Conservation (phyloP, 2,888 invertebrate genomes). For the Euzophera pinguis region DNA sequence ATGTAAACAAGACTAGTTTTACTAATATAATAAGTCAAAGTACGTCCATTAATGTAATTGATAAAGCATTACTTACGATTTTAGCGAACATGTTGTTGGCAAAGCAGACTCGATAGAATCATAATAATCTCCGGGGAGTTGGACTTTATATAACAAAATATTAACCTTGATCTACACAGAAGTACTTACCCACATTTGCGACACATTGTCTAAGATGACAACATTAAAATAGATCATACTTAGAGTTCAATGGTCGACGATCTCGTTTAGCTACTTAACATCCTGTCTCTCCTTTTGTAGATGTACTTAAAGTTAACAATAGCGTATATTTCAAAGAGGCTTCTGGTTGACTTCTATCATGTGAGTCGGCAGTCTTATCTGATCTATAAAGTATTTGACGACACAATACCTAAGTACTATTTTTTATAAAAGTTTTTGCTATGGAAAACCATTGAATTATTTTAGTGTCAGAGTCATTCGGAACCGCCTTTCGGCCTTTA, state of each 20-base stretch:
- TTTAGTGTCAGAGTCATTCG: too few species aligned
- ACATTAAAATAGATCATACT: constrained; percentile 21
- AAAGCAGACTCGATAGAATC: constrained; percentile 36
- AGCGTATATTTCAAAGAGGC: background rate
- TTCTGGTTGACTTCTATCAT: background rate
- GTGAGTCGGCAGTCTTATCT: background rate
- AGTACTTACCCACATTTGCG: constrained; percentile 21
- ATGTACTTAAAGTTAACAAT: background rate
- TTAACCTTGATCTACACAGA: constrained; percentile 54
- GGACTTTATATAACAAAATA: constrained; percentile 49
- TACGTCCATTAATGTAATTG: too few species aligned
- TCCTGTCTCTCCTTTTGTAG: constrained; percentile 42
- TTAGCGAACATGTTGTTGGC: constrained; percentile 58
- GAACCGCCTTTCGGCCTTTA: too few species aligned
- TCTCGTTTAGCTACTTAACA: constrained; percentile 31
- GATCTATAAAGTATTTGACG: background rate
- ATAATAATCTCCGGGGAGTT: constrained; percentile 30
- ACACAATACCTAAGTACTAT: too few species aligned
- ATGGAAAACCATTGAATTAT: too few species aligned
- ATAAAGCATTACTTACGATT: constrained; percentile 45
- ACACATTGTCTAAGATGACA: constrained; percentile 43
- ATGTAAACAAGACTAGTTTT: too few species aligned
- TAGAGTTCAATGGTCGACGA: constrained; percentile 42
- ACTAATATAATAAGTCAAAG: too few species aligned
- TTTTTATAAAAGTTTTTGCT: too few species aligned